Evolutionary conservation across 2,888 invertebrate species (phyloP), one percentile per base, ranked within the genome.

Genomic region (Ichneumoninae sp.): DNA sequence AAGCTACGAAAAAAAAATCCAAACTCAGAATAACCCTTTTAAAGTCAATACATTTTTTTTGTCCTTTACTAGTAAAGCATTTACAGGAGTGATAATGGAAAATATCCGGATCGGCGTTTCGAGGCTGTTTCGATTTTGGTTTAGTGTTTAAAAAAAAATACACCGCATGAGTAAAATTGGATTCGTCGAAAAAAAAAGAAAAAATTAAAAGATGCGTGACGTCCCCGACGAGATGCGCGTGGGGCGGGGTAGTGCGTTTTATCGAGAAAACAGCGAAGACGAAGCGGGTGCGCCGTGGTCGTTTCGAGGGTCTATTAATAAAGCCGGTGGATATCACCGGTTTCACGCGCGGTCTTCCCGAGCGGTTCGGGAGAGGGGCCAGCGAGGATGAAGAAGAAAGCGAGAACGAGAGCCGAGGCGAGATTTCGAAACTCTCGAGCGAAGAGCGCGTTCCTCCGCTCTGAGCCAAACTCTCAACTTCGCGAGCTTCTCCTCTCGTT

Each of bases 241-340:
- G 66, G 65, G 72, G 19, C 70, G 60, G 69, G 44, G 5, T 54
- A 50, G 52, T 62, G 70, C 16, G 81, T 65, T 70, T 80, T 50
- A 70, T 69, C 75, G 79, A 19, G 80, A 62, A 62, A 81, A 76
- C 30, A 74, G 74, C 80, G 83, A 65, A 80, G 79, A 82, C 66
- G 69, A 44, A 44, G 79, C 75, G 75, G 75, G 80, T 74, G 52
- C 75, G 78, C 75, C 76, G 75, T 75, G 66, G 71, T 60, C 19
- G 74, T 71, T 22, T 26, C 60, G 84, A 47, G 75, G 82, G 50
- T 88, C 90, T 91, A 91, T 91, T 89, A 90, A 91, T 91, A 91
- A 91, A 86, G 68, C 83, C 78, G 87, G 86, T 84, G 79, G 80
- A 80, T 86, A 80, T 76, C 74, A 78, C 83, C 83, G 86, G 71